Evolutionary conservation across 2,888 invertebrate genomes (phyloP), one percentile per base, ranked within the genome.

Genomic region (Leucozona laternaria): DNA sequence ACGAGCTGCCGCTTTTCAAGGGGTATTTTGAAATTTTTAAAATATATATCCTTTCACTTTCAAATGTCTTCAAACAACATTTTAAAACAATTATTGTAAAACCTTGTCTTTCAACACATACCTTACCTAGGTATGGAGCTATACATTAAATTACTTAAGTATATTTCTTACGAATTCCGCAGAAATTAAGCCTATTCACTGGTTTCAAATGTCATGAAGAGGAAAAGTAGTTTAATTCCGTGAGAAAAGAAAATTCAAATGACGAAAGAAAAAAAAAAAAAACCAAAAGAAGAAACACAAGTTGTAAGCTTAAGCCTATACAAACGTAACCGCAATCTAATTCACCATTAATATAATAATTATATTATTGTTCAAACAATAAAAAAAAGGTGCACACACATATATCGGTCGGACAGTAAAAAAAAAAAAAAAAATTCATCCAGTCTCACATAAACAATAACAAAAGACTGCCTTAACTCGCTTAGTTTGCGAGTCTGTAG

Each of bases 171-270:
- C 55, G 48, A 17, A 50, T 60, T 68, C 68, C 73, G 40, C 40
- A 57, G 40, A 73, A 70, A 25, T 28, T n/a, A 17, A 28, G 31
- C 70, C 55, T 48, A 68, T 0, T 50, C 73, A 50, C 62, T 68
- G 40, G 64, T 75, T 53, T 75, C 73, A 10, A 55, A 58, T 79
- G 58, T 76, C 81, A 60, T 68, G 48, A 80, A 72, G 53, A 81
- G 81, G 71, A 85, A 82, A 85, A 85, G 66, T 76, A 77, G 68
- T 85, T 72, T 58, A 77, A 45, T 72, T 84, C 76, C 75, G 84
- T 84, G 84, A 76, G 80, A 84, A 83, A 80, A 84, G 45, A 73
- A 71, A 70, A 28, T 17, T 28, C 13, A 60, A 70, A 70, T n/a
- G 17, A 28, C 37, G 20, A 28, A 7, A 31, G 31, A 37, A 31